Conservation (phyloP, 2,113 vertebrate species). For the Sceloporus tristichus region DNA sequence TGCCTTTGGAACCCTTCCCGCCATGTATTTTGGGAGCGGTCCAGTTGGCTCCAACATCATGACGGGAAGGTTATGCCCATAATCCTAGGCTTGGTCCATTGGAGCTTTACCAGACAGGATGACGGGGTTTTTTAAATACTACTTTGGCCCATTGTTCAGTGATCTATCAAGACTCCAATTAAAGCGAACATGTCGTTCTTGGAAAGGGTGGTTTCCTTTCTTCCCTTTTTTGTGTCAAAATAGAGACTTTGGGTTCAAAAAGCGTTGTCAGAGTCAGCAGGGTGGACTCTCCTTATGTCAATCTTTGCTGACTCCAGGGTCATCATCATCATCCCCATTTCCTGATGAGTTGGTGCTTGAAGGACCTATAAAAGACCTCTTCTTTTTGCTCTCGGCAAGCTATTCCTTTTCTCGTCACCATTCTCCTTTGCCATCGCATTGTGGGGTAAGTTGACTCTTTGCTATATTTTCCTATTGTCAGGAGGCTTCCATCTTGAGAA, state of each 20-base stretch:
- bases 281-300: slow-evolving; percentile 21
- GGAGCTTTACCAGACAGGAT: neutral
- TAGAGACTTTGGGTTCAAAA: neutral
- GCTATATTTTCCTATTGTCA: neutral
- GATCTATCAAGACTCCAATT: neutral
- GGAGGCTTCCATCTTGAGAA: no score
- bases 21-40: neutral
- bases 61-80: neutral
- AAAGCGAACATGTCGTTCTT: neutral
- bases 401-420: neutral
- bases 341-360: neutral
- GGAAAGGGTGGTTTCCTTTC: neutral
- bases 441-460: slow-evolving; percentile 10
- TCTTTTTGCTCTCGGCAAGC: neutral
- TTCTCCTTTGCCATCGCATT: neutral
- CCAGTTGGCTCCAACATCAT: neutral
- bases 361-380: slow-evolving; percentile 2
- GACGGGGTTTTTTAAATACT: neutral
- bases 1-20: neutral
- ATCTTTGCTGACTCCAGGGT: neutral
- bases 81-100: no score
- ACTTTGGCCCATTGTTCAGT: neutral
- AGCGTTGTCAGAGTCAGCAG: neutral
- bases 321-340: neutral
- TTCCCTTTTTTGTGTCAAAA: neutral